Base-by-base conservation (phyloP, 2,113 vertebrate genomes). In the Corydoras sp. region DNA sequence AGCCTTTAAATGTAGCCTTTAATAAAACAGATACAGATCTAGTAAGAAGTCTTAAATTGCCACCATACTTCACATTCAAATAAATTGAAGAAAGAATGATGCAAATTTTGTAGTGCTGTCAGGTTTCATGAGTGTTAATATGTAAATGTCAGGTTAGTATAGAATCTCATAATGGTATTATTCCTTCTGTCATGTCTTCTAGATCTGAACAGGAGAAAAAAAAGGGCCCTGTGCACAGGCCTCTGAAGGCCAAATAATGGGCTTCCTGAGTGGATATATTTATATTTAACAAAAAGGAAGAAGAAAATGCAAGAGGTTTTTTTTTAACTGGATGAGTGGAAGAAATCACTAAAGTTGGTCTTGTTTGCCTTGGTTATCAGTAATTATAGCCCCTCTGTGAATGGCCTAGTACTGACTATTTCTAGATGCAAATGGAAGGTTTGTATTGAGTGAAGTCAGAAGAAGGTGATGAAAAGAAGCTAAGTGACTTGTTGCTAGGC, bases 401-500 rank as follows among this genome's bases (percentile, higher is more conserved):
- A 73, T 79, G 80, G 77, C 69, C 81, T 31, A 76, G 75, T 80
- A 29, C 73, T 75, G 29, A 82, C 76, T 84, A 83, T 84, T 87
- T 86, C 83, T 81, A 83, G 84, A 85, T 81, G 85, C 78, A 88
- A 80, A 86, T 87, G 79, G 80, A 79, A 79, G 82, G 81, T 83
- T 83, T 84, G 81, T 81, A 69, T 85, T 80, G 75, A 84, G 54
- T 81, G 79, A 77, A 81, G 77, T 79, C 79, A 75, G 70, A 64
- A 79, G 73, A 76, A 76, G 78, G 76, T 81, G 80, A 80, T 73
- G 73, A 79, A 79, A 79, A 72, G 79, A 65, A 81, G 81, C 81
- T 73, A 82, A 88, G 82, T 76, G 77, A 78, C 80, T 72, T 66
- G 82, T 87, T 85, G 82, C 82, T 84, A 58, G 84, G 83, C 53